Evolutionary conservation across 2,797 vertebrate genomes (phyloP).

Genomic region (Xiphorhynchus erythropygius): DNA sequence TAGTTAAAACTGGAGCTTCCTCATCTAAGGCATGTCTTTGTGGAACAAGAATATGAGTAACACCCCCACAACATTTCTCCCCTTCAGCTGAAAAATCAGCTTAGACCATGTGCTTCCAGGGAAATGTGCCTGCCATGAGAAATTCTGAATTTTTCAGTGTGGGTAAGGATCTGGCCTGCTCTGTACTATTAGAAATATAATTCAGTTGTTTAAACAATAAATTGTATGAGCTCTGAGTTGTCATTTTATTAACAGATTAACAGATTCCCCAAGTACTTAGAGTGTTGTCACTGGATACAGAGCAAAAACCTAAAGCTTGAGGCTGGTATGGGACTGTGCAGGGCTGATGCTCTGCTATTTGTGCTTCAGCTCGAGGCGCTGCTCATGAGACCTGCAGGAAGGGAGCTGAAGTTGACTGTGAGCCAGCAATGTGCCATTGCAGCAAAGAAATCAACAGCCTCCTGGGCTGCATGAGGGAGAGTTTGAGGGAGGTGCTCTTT

Average conservation of each 20-base stretch:
- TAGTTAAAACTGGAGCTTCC: neutral
- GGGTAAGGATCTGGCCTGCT: neutral
- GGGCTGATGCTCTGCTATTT: neutral
- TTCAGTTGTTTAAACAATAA: neutral
- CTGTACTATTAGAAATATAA: neutral
- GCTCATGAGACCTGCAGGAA: neutral
- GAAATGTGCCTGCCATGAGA: neutral
- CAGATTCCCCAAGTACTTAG: neutral
- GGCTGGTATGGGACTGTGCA: neutral
- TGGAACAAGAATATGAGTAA: neutral
- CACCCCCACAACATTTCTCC: neutral
- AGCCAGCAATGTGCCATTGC: neutral
- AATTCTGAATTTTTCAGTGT: neutral
- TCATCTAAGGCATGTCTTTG: neutral
- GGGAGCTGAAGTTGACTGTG: neutral
- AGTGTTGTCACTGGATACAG: neutral
- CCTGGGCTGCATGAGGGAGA: neutral
- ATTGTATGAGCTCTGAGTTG: neutral
- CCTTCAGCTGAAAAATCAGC: neutral
- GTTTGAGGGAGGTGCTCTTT: neutral
- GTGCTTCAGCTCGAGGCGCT: neutral
- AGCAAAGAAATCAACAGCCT: neutral
- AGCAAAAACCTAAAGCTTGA: neutral
- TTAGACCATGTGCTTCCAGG: neutral
- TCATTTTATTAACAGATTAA: neutral